Evolutionary conservation across 1,140 invertebrate species (phyloP).

Genomic region (Battus philenor): DNA sequence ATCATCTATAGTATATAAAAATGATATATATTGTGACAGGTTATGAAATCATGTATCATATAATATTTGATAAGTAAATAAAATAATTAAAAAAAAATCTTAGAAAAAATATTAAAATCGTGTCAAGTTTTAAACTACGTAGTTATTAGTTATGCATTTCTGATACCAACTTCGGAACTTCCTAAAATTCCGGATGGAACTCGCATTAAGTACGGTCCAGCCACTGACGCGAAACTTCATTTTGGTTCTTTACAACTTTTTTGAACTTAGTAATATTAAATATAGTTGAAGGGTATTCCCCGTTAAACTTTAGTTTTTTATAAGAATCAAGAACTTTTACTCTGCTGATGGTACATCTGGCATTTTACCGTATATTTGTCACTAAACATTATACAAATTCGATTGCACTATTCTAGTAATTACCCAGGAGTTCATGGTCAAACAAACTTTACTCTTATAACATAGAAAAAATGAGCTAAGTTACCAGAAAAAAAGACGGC

Average conservation of each 20-base stretch:
- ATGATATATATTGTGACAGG: not conserved
- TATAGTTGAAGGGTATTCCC: no score
- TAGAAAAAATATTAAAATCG: not conserved
- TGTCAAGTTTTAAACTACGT: conserved; percentile 2
- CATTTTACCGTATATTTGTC: no score
- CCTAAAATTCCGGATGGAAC: conserved; percentile 8
- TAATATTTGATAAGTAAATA: not conserved
- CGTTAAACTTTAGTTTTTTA: no score
- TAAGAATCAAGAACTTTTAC: no score
- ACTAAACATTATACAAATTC: no score
- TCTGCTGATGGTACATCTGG: no score
- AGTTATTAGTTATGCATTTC: conserved; percentile 8
- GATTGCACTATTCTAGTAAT: no score
- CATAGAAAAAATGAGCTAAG: no score
- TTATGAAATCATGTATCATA: not conserved
- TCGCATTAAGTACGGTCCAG: conserved; percentile 7
- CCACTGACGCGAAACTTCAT: conserved; percentile 13
- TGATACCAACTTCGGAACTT: conserved; percentile 10
- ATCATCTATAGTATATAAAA: not conserved
- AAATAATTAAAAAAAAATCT: not conserved
- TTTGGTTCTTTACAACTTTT: conserved; percentile 5
- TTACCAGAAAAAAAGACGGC: no score
- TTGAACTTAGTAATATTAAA: no score
- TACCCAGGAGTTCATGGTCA: no score
- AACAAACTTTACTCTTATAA: no score